Evolutionary conservation across 2,797 vertebrate species (phyloP), one percentile per base, ranked within the genome.

Genomic region (Acestrorhynchus altus): DNA sequence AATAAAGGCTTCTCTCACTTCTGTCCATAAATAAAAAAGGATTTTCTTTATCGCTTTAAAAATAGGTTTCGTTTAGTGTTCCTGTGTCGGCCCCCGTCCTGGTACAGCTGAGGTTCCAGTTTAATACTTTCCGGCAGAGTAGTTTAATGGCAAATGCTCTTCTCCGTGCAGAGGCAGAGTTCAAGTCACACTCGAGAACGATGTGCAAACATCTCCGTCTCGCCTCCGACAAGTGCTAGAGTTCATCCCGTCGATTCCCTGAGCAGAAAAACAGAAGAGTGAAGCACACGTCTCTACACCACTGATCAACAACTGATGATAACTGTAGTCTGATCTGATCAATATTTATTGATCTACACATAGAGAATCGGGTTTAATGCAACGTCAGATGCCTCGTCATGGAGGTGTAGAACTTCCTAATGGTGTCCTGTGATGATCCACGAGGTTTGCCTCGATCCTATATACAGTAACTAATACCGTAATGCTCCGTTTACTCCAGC

Each of bases 221-320:
- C 85, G 72, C 85, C 86, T 70, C 4, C 18, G 39, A 20, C 81
- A 81, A 81, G 66, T 56, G 83, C 91, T 99, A 99, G 90, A 99
- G 96, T 91, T 99, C 98, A 91, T 99, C 97, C 0, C 93, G 96
- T 44, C 74, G 88, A 67, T 84, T 83, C 84, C 88, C 96, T 96
- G 83, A 69, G 77, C 82, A 64, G 8, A 42, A 54, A 63, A 73
- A 59, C 47, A 22, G 49, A 46, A 59, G n/a, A 49, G 15, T 2
- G 6, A 35, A 35, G 6, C 2, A 6, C 6, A 35, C 31, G 31
- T 35, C 31, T 35, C 31, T 35, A 35, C 31, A 35, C 31, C 31
- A 6, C 2, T 35, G n/a, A n/a, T n/a, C n/a, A n/a, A n/a, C n/a
- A n/a, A n/a, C n/a, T n/a, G n/a, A n/a, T n/a, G n/a, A n/a, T n/a